Base-by-base conservation (phyloP, 2,113 vertebrate species). In the Tylochromis polylepis region DNA sequence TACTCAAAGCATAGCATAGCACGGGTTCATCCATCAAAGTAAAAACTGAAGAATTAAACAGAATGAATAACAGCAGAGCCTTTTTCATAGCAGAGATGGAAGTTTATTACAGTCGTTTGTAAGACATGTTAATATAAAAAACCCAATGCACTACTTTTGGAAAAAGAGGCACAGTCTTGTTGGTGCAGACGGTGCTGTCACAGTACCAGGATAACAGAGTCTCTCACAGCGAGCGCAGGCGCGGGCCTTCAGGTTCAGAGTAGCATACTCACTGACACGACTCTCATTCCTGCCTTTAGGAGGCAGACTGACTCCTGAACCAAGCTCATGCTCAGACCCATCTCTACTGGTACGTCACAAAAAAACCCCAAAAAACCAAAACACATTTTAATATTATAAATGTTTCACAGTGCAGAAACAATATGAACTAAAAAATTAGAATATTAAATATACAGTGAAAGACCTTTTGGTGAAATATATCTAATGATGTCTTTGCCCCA, bases 321-420 rank as follows among this genome's bases (percentile, higher is more conserved):
- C 49, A 18, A 18, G 49, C 49, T 51, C 70, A 8, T 38, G 62
- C 46, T 62, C 31, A 65, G 18, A 84, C 59, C 43, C 29, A n/a
- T 60, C 70, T 67, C 77, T 56, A 41, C 34, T 82, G 20, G 67
- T 75, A 72, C 59, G 72, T 82, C 72, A 58, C 59, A 82, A 79
- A 11, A 67, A 72, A 82, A 79, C 58, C 36, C n/a, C n/a, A n/a
- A n/a, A n/a, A n/a, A n/a, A n/a, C n/a, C 43, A 75, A 77, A 91
- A 53, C 88, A 92, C 10, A 75, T 27, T 29, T 29, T 49, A 91
- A 94, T 92, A 93, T 92, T 93, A 95, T 92, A 95, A 78, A 87
- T 86, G 90, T 88, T 95, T 96, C 95, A 96, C 96, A 96, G 94
- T 91, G 96, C 96, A 60, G 85, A 95, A 95, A 95, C 89, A 86